Percentiles rank a stretch among this genome's conserved stretches.
Evolutionary conservation across 1,140 invertebrate species (phyloP).

Genomic region (Orius insidiosus): DNA sequence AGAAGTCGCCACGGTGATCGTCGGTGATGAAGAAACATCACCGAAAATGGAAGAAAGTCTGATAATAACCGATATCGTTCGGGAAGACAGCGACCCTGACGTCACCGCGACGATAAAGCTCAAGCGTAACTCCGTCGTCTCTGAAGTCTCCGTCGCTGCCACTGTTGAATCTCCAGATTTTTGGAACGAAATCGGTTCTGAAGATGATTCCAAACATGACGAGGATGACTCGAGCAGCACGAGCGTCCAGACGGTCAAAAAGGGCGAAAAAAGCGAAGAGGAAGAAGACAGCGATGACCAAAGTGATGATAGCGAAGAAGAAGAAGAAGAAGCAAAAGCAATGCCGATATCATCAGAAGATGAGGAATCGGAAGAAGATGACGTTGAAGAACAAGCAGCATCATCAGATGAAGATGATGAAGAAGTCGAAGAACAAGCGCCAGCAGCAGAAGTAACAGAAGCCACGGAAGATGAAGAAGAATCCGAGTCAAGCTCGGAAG

Average conservation of each 20-base stretch:
- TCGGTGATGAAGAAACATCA: slow-evolving; percentile 31
- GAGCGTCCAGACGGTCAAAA: slow-evolving; percentile 21
- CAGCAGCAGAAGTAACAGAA: neutral
- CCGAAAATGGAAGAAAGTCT: slow-evolving; percentile 13
- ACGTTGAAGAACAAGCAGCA: slow-evolving; percentile 9
- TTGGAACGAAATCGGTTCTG: slow-evolving; percentile 19
- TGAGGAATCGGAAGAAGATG: slow-evolving; percentile 10
- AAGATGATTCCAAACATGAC: slow-evolving; percentile 18
- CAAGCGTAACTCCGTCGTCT: slow-evolving; percentile 5
- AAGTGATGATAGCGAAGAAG: neutral
- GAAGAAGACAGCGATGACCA: slow-evolving; percentile 1
- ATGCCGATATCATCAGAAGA: neutral
- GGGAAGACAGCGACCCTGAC: slow-evolving; percentile 18
- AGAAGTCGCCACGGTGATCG: slow-evolving; percentile 35
- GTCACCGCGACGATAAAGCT: slow-evolving; percentile 12
- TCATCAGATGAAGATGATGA: neutral
- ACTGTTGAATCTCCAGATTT: slow-evolving; percentile 18
- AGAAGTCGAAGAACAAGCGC: neutral
- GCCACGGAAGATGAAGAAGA: slow-evolving; percentile 7
- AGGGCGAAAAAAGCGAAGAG: slow-evolving; percentile 1
- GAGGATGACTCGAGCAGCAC: slow-evolving; percentile 23
- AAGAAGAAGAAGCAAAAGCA: slow-evolving; percentile 15
- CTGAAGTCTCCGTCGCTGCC: neutral
- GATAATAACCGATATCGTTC: slow-evolving; percentile 11
- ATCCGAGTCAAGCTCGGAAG: slow-evolving; percentile 12